Percentiles rank a stretch among this genome's conserved stretches.
These are phyloP conservation scores for Drosophila picticornis DNA, from an alignment of 2,888 invertebrate species.

Conservation along the genomic window DNA sequence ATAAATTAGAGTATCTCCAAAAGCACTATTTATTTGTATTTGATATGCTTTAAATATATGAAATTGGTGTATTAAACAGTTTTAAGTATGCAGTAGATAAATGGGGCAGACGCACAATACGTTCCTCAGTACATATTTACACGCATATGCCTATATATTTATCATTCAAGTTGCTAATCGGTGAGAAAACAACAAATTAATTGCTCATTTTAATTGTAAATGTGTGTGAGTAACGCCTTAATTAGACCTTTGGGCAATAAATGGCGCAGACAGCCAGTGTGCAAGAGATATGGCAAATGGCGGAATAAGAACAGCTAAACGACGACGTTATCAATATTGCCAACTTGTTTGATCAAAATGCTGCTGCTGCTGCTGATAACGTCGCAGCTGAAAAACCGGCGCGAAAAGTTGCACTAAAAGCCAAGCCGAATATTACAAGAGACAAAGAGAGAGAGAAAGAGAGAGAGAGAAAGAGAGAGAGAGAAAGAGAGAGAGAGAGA, in stretches of 20 bases:
- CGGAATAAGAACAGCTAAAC: slow-evolving; percentile 5
- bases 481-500: slow-evolving; percentile 13
- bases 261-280: slow-evolving; percentile 4
- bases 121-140: background rate
- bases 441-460: background rate
- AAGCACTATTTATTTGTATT: background rate
- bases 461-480: slow-evolving; percentile 10
- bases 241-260: slow-evolving; percentile 17
- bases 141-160: background rate
- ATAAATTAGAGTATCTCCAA: background rate
- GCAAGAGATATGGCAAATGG: slow-evolving; percentile 1
- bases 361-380: slow-evolving; percentile 29
- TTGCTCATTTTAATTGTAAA: slow-evolving; percentile 23
- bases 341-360: slow-evolving; percentile 75
- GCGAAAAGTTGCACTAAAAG: slow-evolving; percentile 34
- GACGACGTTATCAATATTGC: slow-evolving; percentile 57
- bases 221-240: slow-evolving; percentile 10
- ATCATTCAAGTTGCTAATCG: slow-evolving; percentile 7
- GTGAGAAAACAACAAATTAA: slow-evolving; percentile 19
- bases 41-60: background rate
- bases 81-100: background rate
- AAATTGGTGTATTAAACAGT: background rate
- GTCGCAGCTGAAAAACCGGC: slow-evolving; percentile 42
- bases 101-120: background rate
- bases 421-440: slow-evolving; percentile 14